Conservation (phyloP, 2,797 vertebrate species). For the Pithecia hirsuta region DNA sequence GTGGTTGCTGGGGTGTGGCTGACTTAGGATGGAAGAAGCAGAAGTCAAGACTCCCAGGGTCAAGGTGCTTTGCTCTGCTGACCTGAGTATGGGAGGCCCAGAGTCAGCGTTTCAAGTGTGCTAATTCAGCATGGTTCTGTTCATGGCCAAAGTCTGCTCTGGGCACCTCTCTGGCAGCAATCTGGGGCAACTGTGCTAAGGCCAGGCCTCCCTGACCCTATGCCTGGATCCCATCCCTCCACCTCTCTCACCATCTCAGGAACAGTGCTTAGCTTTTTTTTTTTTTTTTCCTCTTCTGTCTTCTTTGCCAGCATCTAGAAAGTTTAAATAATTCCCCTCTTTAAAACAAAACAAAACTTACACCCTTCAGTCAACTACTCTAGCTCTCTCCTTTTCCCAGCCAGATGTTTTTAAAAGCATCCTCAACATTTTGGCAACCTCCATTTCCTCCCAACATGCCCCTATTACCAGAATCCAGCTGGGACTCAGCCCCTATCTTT, state of each 20-base stretch:
- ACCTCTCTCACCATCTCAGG: neutral
- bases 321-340: neutral
- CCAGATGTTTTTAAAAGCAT: neutral
- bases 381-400: neutral
- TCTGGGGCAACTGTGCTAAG: neutral
- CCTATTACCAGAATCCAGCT: neutral
- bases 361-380: neutral
- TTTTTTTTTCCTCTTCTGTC: neutral
- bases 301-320: neutral
- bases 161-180: neutral
- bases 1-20: neutral
- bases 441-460: neutral
- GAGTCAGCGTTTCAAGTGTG: fast-evolving
- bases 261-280: neutral
- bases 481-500: neutral
- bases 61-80: neutral
- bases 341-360: neutral
- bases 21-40: neutral
- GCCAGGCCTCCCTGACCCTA: neutral
- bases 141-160: fast-evolving
- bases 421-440: neutral
- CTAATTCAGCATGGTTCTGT: neutral
- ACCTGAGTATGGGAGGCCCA: neutral
- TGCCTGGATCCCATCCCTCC: neutral
- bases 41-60: neutral